Evolutionary conservation across 2,113 vertebrate genomes (phyloP).

Genomic region (Crotalus horridus): DNA sequence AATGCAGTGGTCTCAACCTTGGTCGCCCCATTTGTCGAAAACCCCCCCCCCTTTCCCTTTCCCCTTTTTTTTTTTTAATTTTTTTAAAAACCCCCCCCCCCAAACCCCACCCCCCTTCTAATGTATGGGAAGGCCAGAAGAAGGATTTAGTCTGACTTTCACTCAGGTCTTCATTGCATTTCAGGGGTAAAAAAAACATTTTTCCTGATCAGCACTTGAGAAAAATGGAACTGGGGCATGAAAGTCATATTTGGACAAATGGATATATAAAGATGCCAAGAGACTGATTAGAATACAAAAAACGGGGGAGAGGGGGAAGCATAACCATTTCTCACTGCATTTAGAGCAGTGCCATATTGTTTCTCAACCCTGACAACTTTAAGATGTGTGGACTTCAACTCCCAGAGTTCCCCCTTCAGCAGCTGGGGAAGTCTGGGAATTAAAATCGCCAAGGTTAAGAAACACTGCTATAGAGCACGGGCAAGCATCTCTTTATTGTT

Average conservation of each 20-base stretch:
- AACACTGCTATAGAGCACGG: background rate
- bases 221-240: constrained; percentile 37
- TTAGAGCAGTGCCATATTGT: background rate
- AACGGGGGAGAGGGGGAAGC: background rate
- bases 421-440: background rate
- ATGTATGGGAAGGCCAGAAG: constrained; percentile 16
- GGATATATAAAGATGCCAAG: constrained; percentile 38
- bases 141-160: constrained; percentile 32
- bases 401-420: background rate
- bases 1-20: too few species aligned
- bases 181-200: constrained; percentile 43
- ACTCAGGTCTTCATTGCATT: constrained; percentile 36
- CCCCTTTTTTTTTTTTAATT: too few species aligned
- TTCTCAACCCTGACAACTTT: background rate
- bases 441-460: background rate
- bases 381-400: background rate
- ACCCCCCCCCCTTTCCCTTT: too few species aligned
- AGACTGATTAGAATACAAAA: background rate
- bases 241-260: constrained; percentile 33
- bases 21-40: too few species aligned
- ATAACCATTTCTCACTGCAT: background rate
- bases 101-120: too few species aligned
- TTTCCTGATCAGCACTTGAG: constrained; percentile 43
- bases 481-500: background rate
- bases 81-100: too few species aligned